Evolutionary conservation across 2,113 vertebrate genomes (phyloP), one percentile per base, ranked within the genome.

Genomic region (Irena cyanogastra): DNA sequence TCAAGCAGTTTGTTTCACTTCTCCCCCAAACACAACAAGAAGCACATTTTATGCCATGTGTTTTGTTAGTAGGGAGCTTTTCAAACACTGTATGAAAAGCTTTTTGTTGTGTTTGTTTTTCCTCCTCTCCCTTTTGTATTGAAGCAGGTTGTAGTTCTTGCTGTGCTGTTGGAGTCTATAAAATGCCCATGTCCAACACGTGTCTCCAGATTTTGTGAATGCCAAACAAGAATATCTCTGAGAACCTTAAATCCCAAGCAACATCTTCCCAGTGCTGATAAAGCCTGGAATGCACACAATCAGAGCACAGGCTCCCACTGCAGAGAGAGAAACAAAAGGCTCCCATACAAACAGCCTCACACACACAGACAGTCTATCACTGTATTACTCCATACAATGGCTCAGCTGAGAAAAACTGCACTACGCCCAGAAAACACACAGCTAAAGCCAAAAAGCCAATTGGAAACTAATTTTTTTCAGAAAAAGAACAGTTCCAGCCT

Each of bases 131-230:
- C 87, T 96, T 98, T 98, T 98, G 97, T 97, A 95, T 39, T 13
- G 91, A 81, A 72, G 96, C 96, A 90, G 88, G 94, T 93, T 97
- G 91, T 85, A 82, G 97, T 86, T 95, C 97, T 97, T 95, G 95
- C 96, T 95, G 94, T 91, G 95, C 89, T 93, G 63, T 21, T 89
- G 83, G 86, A 95, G 90, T 60, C 81, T 95, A 70, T 54, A 89
- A 93, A 94, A 92, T 78, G 97, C 95, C 97, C 75, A 76, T 97
- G 97, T 98, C 97, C 97, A 95, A 98, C 97, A 98, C 74, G 75
- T 97, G 97, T 97, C 96, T 97, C 93, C 0, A n/a, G 95, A 90
- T 84, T 94, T 96, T 56, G 85, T 50, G 92, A 95, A 96, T 93
- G 96, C 96, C 96, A 95, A 89, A 93, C 94, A 89, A 95, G 85